Conservation (phyloP, 1,140 invertebrate genomes). For the Drosophila erecta region DNA sequence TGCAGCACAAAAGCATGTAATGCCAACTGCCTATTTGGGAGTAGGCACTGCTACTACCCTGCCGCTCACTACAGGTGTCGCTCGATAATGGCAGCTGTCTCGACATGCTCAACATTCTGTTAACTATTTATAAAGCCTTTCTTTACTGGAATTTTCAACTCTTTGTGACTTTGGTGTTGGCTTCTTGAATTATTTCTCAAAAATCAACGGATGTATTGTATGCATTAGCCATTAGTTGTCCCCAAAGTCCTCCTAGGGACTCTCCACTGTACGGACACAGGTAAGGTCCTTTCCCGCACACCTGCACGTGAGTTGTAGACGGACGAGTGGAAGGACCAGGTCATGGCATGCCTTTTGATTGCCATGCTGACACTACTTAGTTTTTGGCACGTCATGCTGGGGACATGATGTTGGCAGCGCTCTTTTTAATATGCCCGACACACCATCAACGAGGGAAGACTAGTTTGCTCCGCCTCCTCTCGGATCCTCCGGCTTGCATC, state of each 20-base stretch:
- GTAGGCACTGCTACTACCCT: constrained; percentile 1
- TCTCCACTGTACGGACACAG: constrained; percentile 1
- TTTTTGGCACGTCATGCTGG: constrained; percentile 74
- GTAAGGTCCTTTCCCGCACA: constrained; percentile 32
- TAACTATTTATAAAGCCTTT: too few relatives aligned
- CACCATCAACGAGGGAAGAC: constrained; percentile 63
- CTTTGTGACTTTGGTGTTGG: too few relatives aligned
- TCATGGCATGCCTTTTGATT: constrained; percentile 68
- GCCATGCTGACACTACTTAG: constrained; percentile 78
- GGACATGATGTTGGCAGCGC: constrained; percentile 61
- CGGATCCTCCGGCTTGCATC: background rate
- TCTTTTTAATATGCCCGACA: constrained; percentile 81
- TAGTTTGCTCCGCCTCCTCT: constrained; percentile 46
- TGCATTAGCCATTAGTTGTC: too few relatives aligned
- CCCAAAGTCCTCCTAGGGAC: background rate
- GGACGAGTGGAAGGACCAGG: constrained; percentile 12
- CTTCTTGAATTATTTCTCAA: too few relatives aligned
- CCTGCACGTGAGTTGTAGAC: constrained; percentile 51
- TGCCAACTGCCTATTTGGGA: constrained; percentile 77
- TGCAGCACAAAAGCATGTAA: constrained; percentile 77
- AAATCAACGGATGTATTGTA: too few relatives aligned
- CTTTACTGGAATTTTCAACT: too few relatives aligned
- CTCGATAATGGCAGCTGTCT: background rate
- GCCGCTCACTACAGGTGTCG: constrained; percentile 8
- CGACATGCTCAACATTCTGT: too few relatives aligned